These are phyloP conservation scores for Pygmarrhopalites habei DNA, from an alignment of 1,140 invertebrate species.

Conservation along the genomic window DNA sequence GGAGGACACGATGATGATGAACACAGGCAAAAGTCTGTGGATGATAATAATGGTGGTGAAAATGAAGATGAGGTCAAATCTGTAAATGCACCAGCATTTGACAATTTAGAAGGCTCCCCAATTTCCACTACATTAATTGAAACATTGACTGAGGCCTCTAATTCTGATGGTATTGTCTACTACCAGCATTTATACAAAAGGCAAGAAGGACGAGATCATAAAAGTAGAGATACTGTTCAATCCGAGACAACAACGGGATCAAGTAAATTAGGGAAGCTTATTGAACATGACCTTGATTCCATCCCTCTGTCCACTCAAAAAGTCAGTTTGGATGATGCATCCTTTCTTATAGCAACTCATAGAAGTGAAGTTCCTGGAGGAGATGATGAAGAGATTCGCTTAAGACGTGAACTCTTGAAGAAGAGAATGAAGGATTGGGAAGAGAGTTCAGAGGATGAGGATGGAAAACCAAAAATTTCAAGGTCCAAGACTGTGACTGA, in stretches of 20 bases:
- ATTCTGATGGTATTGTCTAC: slow-evolving; percentile 31
- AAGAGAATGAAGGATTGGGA: slow-evolving; percentile 36
- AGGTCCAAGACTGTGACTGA: not conserved
- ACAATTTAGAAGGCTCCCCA: slow-evolving; percentile 13
- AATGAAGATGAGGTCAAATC: not conserved
- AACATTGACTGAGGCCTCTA: slow-evolving; percentile 12
- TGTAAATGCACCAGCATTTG: not conserved
- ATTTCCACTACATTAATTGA: slow-evolving; percentile 19
- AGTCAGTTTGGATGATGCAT: not conserved
- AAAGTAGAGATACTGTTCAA: not conserved
- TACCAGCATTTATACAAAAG: slow-evolving; percentile 38
- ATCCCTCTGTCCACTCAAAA: not conserved
- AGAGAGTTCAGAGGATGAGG: slow-evolving; percentile 26
- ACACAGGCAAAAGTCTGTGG: too few relatives aligned
- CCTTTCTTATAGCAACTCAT: not conserved
- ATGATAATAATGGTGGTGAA: too few relatives aligned
- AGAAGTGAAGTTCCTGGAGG: slow-evolving; percentile 11
- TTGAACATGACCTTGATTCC: not conserved
- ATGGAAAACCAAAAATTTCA: slow-evolving; percentile 5
- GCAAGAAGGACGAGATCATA: too few relatives aligned
- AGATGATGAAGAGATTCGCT: slow-evolving; percentile 29
- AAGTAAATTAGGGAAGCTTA: too few relatives aligned
- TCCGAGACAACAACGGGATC: not conserved
- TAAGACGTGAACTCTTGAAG: slow-evolving; percentile 31
- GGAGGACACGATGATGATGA: too few relatives aligned